phyloP scores from a whole-genome alignment of 1,140 invertebrate genomes.

The Temnothorax curvispinosus region DNA sequence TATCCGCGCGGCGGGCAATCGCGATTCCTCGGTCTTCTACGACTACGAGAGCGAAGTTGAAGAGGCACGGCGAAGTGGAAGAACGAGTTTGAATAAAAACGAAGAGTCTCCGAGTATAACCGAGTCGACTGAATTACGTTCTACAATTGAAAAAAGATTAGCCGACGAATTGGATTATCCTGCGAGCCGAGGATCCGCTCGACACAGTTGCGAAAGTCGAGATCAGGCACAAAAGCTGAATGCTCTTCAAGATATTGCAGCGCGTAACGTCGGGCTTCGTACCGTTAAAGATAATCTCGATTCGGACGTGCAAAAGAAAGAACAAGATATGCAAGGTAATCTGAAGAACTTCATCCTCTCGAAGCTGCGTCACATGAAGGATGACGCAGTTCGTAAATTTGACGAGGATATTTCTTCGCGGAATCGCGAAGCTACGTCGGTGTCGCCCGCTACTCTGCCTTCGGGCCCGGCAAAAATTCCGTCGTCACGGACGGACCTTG shows the following conservation, averaged over 20 bases:
- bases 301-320: neutral
- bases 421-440: neutral
- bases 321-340: neutral
- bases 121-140: conserved; percentile 11
- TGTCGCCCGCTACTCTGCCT: neutral
- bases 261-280: neutral
- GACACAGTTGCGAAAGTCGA: neutral
- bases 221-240: conserved; percentile 28
- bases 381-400: neutral
- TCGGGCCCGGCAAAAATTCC: neutral
- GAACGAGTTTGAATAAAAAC: conserved; percentile 10
- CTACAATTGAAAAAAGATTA: conserved; percentile 51
- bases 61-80: neutral
- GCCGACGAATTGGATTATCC: conserved; percentile 33
- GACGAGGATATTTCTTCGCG: neutral
- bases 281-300: neutral
- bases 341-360: neutral
- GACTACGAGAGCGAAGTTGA: conserved; percentile 10
- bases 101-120: conserved; percentile 8
- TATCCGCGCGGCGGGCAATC: neutral
- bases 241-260: conserved; percentile 3
- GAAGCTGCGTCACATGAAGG: neutral
- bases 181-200: neutral
- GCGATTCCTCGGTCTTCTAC: neutral
- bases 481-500: neutral